Conservation (phyloP, 2,888 invertebrate genomes). For the Idaea aversata region DNA sequence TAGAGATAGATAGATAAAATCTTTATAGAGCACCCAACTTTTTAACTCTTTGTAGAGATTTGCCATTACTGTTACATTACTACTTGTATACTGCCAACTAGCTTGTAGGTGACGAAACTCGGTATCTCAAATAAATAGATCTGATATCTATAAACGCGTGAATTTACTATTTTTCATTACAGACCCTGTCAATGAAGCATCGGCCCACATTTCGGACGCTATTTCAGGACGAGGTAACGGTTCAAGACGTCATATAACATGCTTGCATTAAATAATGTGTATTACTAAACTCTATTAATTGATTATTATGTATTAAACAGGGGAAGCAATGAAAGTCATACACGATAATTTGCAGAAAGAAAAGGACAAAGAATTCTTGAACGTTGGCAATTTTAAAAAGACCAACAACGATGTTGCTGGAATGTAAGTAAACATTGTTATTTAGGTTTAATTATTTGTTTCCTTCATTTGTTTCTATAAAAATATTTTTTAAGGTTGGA, state of each 20-base stretch:
- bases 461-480: neutral
- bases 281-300: neutral
- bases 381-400: constrained; percentile 46
- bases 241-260: constrained; percentile 6
- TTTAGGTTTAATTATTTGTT: constrained; percentile 4
- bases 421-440: constrained; percentile 37
- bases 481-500: constrained; percentile 35
- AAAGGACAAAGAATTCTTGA: constrained; percentile 43
- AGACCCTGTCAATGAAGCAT: constrained; percentile 51
- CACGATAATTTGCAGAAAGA: constrained; percentile 42
- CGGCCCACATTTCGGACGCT: constrained; percentile 48
- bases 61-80: too few relatives aligned
- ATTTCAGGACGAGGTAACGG: constrained; percentile 51
- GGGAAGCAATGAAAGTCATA: constrained; percentile 48
- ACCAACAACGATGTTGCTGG: constrained; percentile 40
- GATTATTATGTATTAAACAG: constrained; percentile 30
- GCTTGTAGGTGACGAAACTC: neutral
- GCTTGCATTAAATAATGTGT: neutral
- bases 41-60: too few relatives aligned
- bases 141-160: neutral
- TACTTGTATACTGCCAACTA: neutral
- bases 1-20: too few relatives aligned
- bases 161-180: constrained; percentile 10
- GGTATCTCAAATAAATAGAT: neutral
- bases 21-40: too few relatives aligned